Evolutionary conservation across 2,888 invertebrate genomes (phyloP).

Genomic region (Caenorhabditis sp.): DNA sequence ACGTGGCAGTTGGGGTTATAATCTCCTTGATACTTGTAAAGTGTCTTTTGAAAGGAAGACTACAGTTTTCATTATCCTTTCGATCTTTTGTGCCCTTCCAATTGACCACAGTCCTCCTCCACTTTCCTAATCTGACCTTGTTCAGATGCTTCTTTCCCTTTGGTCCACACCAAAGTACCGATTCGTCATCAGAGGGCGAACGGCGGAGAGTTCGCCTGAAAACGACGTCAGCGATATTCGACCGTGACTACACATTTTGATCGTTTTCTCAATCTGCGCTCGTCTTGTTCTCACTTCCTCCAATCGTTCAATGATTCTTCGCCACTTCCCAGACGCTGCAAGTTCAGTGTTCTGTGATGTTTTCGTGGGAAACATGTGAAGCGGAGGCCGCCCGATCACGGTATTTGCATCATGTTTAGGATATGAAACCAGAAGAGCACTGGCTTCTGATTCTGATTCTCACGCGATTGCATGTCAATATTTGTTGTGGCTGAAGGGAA

Average conservation of each 20-base stretch:
- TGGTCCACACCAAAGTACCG: neutral
- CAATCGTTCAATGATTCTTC: slow-evolving; percentile 11
- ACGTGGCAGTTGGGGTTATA: too few relatives aligned
- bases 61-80: too few relatives aligned
- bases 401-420: neutral
- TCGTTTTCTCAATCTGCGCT: neutral
- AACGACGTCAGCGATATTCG: neutral
- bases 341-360: slow-evolving; percentile 24
- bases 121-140: too few relatives aligned
- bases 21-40: too few relatives aligned
- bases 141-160: too few relatives aligned
- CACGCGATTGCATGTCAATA: too few relatives aligned
- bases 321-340: slow-evolving; percentile 1
- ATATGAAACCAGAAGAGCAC: neutral
- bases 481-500: neutral
- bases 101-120: too few relatives aligned
- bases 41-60: too few relatives aligned
- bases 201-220: neutral
- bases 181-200: neutral
- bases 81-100: too few relatives aligned
- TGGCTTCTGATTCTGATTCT: neutral
- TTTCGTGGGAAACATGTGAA: slow-evolving; percentile 18
- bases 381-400: neutral
- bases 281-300: neutral
- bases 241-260: slow-evolving; percentile 5